Evolutionary conservation across 2,888 invertebrate genomes (phyloP).

Genomic region (Cantharis flavilabris): DNA sequence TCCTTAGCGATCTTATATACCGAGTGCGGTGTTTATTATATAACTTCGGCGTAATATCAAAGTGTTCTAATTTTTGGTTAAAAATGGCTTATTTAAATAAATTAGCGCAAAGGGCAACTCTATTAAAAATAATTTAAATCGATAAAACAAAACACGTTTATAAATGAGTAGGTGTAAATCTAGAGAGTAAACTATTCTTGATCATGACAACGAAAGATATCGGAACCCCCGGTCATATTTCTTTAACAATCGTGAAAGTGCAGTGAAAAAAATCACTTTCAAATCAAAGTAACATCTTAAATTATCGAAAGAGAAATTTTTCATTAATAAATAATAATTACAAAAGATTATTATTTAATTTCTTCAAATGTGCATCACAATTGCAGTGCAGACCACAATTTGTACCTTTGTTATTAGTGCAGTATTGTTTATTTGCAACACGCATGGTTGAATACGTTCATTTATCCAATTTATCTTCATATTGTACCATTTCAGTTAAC

Average conservation of each 20-base stretch:
- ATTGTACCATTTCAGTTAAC: constrained; percentile 14
- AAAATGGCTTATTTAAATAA: neutral
- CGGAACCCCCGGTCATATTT: constrained; percentile 42
- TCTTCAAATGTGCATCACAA: neutral
- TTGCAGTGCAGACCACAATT: neutral
- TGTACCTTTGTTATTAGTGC: neutral
- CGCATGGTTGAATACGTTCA: constrained; percentile 31
- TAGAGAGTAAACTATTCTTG: constrained; percentile 27
- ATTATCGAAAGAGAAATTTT: constrained; percentile 18
- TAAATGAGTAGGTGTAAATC: neutral
- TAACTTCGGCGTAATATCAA: neutral
- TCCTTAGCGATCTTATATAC: neutral
- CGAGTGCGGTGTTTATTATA: too few species aligned
- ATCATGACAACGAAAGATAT: constrained; percentile 43
- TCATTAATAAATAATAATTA: neutral
- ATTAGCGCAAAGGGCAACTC: neutral
- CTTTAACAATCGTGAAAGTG: constrained; percentile 43
- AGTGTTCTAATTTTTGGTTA: neutral
- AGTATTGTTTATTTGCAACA: constrained; percentile 26
- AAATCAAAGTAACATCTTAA: constrained; percentile 7
- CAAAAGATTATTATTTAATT: neutral
- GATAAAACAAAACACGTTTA: neutral
- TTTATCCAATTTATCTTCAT: constrained; percentile 35
- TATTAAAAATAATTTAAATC: neutral
- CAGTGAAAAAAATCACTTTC: constrained; percentile 21